These are phyloP conservation scores for Perdix hodgsoniae DNA, from an alignment of 2,797 vertebrate genomes.

Conservation along the genomic window DNA sequence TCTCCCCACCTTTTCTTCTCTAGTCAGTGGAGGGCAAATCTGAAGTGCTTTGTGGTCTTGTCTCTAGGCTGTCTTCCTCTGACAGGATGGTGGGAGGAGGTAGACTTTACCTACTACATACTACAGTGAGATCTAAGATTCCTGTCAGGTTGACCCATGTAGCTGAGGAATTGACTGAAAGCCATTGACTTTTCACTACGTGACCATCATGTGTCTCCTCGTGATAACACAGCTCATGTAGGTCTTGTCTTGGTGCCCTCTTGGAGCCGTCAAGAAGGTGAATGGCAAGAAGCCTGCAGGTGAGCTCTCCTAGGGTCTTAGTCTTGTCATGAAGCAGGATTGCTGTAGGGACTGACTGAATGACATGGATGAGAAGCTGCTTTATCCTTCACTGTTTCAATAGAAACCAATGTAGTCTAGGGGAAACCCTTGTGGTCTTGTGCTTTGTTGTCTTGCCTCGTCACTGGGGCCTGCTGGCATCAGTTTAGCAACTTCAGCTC, in stretches of 20 bases:
- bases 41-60: neutral
- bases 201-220: neutral
- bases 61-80: neutral
- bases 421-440: neutral
- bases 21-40: neutral
- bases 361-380: neutral
- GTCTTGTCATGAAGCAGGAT: neutral
- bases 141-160: neutral
- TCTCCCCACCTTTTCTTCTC: neutral
- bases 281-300: neutral
- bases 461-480: neutral
- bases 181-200: neutral
- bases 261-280: neutral
- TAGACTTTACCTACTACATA: rapidly evolving
- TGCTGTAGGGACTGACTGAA: neutral
- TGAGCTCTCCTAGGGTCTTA: neutral
- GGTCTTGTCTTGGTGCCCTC: neutral
- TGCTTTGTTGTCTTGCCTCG: neutral
- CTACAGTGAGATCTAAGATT: neutral
- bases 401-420: rapidly evolving
- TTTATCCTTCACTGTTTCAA: neutral
- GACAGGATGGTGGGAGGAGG: neutral
- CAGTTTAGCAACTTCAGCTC: neutral
- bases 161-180: neutral
- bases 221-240: no score